These are phyloP conservation scores for Falco punctatus DNA, from an alignment of 2,113 vertebrate species.

Conservation along the genomic window DNA sequence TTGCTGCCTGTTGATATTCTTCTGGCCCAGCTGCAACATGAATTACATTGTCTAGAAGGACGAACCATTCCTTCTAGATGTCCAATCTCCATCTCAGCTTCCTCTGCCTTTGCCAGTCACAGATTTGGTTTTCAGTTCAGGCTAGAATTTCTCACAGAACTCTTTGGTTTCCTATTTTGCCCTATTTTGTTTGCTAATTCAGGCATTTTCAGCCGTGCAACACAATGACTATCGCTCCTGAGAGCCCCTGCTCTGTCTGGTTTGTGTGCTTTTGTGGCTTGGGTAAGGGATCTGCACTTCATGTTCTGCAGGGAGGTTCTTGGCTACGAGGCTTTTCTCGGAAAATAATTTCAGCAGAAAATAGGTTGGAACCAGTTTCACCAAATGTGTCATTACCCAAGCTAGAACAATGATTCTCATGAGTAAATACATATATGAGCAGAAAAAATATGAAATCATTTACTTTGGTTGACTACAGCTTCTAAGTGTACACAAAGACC, in stretches of 20 bases:
- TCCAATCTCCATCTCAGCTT: not conserved
- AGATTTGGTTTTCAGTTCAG: not conserved
- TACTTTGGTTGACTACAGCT: not conserved
- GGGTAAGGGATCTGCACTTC: not conserved
- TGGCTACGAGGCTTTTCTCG: not conserved
- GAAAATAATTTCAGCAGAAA: conserved; percentile 12
- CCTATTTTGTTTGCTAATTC: not conserved
- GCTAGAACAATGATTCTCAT: not conserved
- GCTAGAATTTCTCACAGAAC: not conserved
- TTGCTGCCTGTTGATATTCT: not conserved
- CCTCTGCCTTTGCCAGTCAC: not conserved
- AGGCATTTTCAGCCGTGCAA: not conserved
- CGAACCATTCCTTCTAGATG: not conserved
- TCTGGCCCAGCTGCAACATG: not conserved
- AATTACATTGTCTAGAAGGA: not conserved
- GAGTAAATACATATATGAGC: not conserved
- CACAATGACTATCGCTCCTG: not conserved
- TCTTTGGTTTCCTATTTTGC: not conserved
- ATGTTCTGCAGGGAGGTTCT: not conserved
- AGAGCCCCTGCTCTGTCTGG: not conserved
- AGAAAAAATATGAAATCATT: not conserved
- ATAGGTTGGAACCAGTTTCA: not conserved
- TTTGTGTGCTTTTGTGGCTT: not conserved
- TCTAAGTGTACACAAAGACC: not conserved
- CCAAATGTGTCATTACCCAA: not conserved